A percentile compares a stretch with the other conserved stretches of the same genome.
These are phyloP conservation scores for Lymantria monacha DNA, from an alignment of 2,888 invertebrate species.

Conservation along the genomic window DNA sequence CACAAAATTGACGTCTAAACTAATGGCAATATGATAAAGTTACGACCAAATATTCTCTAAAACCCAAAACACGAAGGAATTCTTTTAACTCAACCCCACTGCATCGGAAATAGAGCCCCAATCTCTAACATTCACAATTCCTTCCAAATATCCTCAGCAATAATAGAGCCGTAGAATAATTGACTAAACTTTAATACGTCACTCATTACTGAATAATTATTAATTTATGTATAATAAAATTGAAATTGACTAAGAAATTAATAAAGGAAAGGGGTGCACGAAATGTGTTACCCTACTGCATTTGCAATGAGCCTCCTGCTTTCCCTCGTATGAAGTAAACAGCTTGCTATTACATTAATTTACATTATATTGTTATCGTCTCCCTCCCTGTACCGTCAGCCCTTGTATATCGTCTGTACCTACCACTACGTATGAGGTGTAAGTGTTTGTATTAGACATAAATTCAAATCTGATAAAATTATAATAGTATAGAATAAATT, in stretches of 20 bases:
- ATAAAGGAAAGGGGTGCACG: conserved; percentile 11
- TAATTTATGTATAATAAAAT: conserved; percentile 23
- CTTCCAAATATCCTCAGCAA: conserved; percentile 1
- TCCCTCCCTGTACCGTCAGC: conserved; percentile 4
- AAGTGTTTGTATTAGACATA: too few species aligned
- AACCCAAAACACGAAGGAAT: too few species aligned
- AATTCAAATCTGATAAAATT: too few species aligned
- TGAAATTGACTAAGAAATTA: conserved; percentile 17
- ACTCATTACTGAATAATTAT: conserved; percentile 8
- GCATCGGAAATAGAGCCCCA: too few species aligned
- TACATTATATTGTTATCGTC: conserved; percentile 20
- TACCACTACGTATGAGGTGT: background rate
- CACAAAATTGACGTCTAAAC: too few species aligned
- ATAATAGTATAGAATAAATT: too few species aligned
- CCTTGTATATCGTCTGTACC: background rate
- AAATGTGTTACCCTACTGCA: conserved; percentile 13
- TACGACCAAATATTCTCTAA: too few species aligned
- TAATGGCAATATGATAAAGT: too few species aligned
- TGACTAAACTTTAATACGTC: conserved; percentile 15
- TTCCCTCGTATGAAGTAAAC: conserved; percentile 3
- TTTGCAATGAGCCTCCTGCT: conserved; percentile 8
- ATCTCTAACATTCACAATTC: background rate
- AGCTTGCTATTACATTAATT: conserved; percentile 19
- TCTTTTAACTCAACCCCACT: too few species aligned
- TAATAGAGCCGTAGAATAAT: conserved; percentile 23